Evolutionary conservation across 2,797 vertebrate genomes (phyloP), one percentile per base, ranked within the genome.

Genomic region (Myiotriccus ornatus): DNA sequence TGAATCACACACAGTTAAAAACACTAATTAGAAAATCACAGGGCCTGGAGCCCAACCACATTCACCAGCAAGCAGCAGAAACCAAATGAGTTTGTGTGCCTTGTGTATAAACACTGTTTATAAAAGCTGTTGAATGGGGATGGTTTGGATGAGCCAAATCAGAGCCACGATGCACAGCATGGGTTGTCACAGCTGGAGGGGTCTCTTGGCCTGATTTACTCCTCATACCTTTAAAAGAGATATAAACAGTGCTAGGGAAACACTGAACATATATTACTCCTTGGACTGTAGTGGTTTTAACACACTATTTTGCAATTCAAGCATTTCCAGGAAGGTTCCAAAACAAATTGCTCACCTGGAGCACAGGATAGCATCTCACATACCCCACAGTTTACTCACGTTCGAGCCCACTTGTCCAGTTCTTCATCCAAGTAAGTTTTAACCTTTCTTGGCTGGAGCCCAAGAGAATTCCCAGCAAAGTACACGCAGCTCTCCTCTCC

Each of bases 401-500:
- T 98, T 96, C 97, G 98, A 89, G 98, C 99, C 99, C 99, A 99
- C 80, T 98, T 99, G 60, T 99, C 98, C 94, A 99, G 95, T 85
- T 99, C 99, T 96, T 99, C 99, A 35, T 99, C 98, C 69, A 99
- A 89, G 90, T 99, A 99, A 46, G 93, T 96, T 95, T 97, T 98
- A 39, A 98, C 98, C 87, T 87, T 98, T 91, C 97, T 98, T 28
- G 99, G 99, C 97, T 99, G 99, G 41, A 99, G 98, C 10, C 99
- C 99, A 9, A 99, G 96, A 8, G 99, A 99, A 97, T 99, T 99
- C 67, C 99, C 99, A 63, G 79, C 95, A 2, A 99, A 98, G 95
- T 99, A 99, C 65, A 99, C 57, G 13, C 98, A 98, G 3, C 98
- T 98, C 59, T 98, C 94, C n/a, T 98, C 94, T 67, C 98, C 98